Evolutionary conservation across 2,888 invertebrate species (phyloP), one percentile per base, ranked within the genome.

Genomic region (Chesias legatella): DNA sequence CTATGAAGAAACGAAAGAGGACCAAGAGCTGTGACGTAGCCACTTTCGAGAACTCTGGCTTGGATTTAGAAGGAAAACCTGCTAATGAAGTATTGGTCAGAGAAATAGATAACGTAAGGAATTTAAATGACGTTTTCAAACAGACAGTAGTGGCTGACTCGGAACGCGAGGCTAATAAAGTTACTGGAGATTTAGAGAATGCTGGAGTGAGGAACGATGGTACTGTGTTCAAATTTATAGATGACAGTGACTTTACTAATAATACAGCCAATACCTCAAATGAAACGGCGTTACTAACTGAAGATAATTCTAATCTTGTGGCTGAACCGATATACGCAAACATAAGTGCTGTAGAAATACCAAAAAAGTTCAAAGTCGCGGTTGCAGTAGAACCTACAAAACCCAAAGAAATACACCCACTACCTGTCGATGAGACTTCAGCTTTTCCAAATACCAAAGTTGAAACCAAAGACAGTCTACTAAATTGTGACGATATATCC

Each of bases 81-180:
- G 68, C 82, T 0, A 86, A 86, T 31, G 78, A 81, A 55, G 77
- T 88, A 23, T 51, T 89, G 10, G 70, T 68, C 0, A 53, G 70
- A 47, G 88, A 89, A 50, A 60, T 89, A 3, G 73, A 85, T 17
- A 89, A 89, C 67, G 89, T 89, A 1, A 62, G 68, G 7, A 79
- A 75, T 17, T 17, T 17, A 17, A 17, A 17, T 5, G 5, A 2
- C 5, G 13, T 3, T 17, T 5, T 17, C 13, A 17, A 17, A 5
- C 13, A 17, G 13, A 17, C 3, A 17, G 13, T 17, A 17, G 13
- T 17, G 3, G 13, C 13, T 17, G 13, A 17, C 13, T 17, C 5
- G 2, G 5, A 17, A 17, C 5, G 7, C 21, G 13, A 25, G 9
- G n/a, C 21, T 23, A 17, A 20, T 23, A 23, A 23, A 31, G 35